phyloP scores from a whole-genome alignment of 2,113 vertebrate species.

The Odocoileus hemionus region DNA sequence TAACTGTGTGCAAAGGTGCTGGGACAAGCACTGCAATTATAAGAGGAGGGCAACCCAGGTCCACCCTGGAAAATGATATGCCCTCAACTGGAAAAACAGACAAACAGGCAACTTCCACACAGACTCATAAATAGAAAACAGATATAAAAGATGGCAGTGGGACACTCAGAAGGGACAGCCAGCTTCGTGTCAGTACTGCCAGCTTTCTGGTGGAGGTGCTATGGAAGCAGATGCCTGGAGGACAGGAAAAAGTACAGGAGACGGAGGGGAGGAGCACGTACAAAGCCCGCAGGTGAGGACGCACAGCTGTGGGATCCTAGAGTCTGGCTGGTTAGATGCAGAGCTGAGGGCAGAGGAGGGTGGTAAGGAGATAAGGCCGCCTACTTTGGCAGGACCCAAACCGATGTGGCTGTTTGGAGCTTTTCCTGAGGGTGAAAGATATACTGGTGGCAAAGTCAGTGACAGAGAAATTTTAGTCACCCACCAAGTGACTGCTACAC shows the following conservation, averaged over 20 bases:
- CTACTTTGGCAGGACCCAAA: background rate
- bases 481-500: background rate
- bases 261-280: background rate
- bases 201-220: background rate
- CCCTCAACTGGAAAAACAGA: too few species aligned
- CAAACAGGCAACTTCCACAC: too few species aligned
- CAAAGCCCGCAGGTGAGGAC: background rate
- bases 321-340: background rate
- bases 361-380: background rate
- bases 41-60: too few species aligned
- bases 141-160: too few species aligned
- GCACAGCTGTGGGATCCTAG: fast-evolving
- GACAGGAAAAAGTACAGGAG: background rate
- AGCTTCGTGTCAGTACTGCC: background rate
- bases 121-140: too few species aligned
- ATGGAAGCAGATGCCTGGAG: background rate
- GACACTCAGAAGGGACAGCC: too few species aligned
- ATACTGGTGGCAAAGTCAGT: background rate
- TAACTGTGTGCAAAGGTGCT: too few species aligned
- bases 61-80: too few species aligned
- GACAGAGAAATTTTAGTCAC: background rate
- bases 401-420: background rate
- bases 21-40: too few species aligned
- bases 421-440: background rate
- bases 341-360: background rate